phyloP scores from a whole-genome alignment of 2,797 vertebrate genomes.

The Sebastes trivittatus region DNA sequence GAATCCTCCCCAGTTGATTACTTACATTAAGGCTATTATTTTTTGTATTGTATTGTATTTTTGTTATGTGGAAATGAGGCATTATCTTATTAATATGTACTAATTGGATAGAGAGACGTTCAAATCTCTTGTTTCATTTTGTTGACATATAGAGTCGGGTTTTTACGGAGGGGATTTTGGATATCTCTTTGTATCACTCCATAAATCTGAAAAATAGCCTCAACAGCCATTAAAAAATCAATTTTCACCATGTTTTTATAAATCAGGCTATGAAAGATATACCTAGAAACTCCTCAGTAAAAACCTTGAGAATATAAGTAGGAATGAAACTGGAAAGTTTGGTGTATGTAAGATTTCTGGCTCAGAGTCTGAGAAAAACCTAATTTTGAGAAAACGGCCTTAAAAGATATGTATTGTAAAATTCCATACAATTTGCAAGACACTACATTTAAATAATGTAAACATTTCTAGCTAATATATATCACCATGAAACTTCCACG shows the following conservation, averaged over 20 bases:
- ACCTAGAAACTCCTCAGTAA: rapidly evolving
- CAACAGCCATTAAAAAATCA: too few relatives aligned
- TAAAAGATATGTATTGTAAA: not conserved
- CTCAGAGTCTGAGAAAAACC: not conserved
- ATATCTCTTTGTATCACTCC: not conserved
- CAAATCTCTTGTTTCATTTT: rapidly evolving
- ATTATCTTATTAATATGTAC: not conserved
- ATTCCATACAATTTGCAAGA: not conserved
- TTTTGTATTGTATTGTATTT: too few relatives aligned
- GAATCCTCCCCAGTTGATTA: too few relatives aligned
- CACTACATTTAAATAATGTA: not conserved
- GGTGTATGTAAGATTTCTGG: not conserved
- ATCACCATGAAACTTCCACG: not conserved
- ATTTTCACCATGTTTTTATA: not conserved
- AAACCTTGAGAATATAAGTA: not conserved
- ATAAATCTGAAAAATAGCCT: too few relatives aligned
- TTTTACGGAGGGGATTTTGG: not conserved
- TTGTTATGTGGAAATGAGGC: not conserved
- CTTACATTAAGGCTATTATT: too few relatives aligned
- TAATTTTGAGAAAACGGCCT: not conserved
- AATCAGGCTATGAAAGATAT: not conserved
- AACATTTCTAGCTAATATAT: not conserved
- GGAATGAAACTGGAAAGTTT: not conserved
- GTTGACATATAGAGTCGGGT: not conserved
- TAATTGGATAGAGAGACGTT: rapidly evolving